A percentile compares a stretch with the other conserved stretches of the same genome.
These are phyloP conservation scores for Camponotus vicinus DNA, from an alignment of 1,140 invertebrate species.

Conservation along the genomic window DNA sequence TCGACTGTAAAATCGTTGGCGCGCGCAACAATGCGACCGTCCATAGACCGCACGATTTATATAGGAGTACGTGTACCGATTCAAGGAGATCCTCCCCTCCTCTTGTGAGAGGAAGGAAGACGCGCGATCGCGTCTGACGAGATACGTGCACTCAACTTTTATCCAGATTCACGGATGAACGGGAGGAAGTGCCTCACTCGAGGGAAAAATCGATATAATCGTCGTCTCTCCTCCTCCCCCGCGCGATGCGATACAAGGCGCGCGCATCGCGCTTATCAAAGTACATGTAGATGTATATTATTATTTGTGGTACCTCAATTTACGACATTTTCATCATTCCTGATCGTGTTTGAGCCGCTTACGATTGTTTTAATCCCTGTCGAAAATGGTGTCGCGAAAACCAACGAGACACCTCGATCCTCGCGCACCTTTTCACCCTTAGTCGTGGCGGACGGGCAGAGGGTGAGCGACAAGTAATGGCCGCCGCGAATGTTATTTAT, in stretches of 20 bases:
- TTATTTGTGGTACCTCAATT: background rate
- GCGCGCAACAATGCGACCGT: constrained; percentile 41
- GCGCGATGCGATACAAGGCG: no score
- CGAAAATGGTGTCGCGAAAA: background rate
- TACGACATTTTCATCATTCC: background rate
- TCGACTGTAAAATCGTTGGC: constrained; percentile 49
- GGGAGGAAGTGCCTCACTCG: background rate
- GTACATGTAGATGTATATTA: no score
- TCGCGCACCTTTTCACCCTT: constrained; percentile 54
- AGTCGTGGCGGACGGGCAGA: constrained; percentile 55
- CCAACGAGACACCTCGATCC: background rate
- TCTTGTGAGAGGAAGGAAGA: no score
- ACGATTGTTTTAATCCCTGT: background rate
- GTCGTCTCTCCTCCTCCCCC: no score
- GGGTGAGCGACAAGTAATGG: constrained; percentile 82
- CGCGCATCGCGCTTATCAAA: background rate
- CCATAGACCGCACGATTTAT: constrained; percentile 51
- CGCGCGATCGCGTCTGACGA: constrained; percentile 57
- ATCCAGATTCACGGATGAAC: background rate
- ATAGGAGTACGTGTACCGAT: constrained; percentile 3
- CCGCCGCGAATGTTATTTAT: constrained; percentile 81
- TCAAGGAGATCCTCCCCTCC: background rate
- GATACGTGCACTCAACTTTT: constrained; percentile 20
- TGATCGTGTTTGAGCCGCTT: background rate
- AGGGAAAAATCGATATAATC: background rate